Evolutionary conservation across 2,797 vertebrate species (phyloP), one percentile per base, ranked within the genome.

Genomic region (Sebastes itinus): DNA sequence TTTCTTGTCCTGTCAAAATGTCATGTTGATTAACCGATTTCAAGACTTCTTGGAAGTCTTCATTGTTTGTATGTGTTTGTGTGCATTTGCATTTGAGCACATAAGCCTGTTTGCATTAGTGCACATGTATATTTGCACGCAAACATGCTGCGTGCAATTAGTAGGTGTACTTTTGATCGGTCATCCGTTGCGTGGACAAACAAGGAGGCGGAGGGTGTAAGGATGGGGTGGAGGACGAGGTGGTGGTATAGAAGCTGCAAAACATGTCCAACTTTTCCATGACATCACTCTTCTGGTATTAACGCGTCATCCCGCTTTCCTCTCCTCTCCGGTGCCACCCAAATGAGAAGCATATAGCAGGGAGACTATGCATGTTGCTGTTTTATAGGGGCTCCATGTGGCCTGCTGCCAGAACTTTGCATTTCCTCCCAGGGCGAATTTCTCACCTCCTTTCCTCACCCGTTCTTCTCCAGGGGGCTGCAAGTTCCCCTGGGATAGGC

Each of bases 211-310:
- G 77, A 83, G 72, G 64, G 68, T 56, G 38, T 25, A 5, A 11
- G 16, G 54, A 66, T 72, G 49, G 32, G 69, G 35, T 35, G 63
- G 58, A 10, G 64, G 49, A 60, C 55, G 35, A 64, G 72, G 66
- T 61, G 32, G 10, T 58, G 78, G 6, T 73, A 49, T 49, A 76
- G 71, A 75, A 75, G 65, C 80, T 82, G 63, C 23, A 46, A 86
- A 84, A 86, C 82, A 72, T 63, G 77, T 58, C 73, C 49, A 92
- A 86, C 82, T 91, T 95, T 94, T 95, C 93, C 92, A 96, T 93
- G 91, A 94, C 90, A 93, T 95, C 87, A 92, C 75, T 91, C 80
- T 77, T 87, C 78, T 90, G 90, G 92, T 80, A 92, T 94, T 91
- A 92, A 89, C 81, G 77, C 61, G 22, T 79, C 23, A 20, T 83